Conservation (phyloP, 1,140 invertebrate genomes). For the Hylaeus anthracinus region DNA sequence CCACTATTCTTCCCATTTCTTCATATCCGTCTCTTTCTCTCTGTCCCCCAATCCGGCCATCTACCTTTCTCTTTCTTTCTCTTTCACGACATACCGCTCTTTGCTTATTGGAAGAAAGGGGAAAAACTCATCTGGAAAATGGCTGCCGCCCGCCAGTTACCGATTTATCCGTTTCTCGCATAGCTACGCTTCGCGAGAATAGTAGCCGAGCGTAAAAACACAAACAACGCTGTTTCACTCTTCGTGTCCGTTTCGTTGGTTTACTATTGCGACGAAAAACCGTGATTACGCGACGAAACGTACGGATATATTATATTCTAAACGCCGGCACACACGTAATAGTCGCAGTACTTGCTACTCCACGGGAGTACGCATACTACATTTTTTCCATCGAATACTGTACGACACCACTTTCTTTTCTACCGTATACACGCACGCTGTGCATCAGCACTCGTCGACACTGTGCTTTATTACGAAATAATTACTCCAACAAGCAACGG, state of each 20-base stretch:
- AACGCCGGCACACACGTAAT: slow-evolving; percentile 53
- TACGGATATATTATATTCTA: slow-evolving; percentile 23
- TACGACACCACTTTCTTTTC: slow-evolving; percentile 36
- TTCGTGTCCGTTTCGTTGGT: slow-evolving; percentile 15
- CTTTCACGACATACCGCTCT: slow-evolving; percentile 61
- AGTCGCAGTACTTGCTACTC: slow-evolving; percentile 51
- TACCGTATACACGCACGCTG: slow-evolving; percentile 2
- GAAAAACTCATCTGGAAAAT: slow-evolving; percentile 83
- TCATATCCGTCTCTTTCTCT: slow-evolving; percentile 50
- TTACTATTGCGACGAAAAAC: slow-evolving; percentile 32
- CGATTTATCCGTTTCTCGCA: slow-evolving; percentile 82
- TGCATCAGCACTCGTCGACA: neutral
- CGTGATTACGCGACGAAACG: slow-evolving; percentile 27
- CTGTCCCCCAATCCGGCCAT: slow-evolving; percentile 13
- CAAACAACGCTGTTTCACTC: slow-evolving; percentile 15
- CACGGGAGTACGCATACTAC: slow-evolving; percentile 48
- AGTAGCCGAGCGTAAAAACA: slow-evolving; percentile 21
- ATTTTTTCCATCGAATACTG: slow-evolving; percentile 32
- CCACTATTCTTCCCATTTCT: slow-evolving; percentile 40
- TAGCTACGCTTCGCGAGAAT: slow-evolving; percentile 64
- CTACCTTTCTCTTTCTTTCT: slow-evolving; percentile 47
- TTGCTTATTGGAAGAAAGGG: slow-evolving; percentile 70
- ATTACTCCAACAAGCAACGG: neutral
- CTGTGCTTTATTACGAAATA: neutral
- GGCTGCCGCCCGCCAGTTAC: slow-evolving; percentile 81